Evolutionary conservation across 2,113 vertebrate genomes (phyloP), one percentile per base, ranked within the genome.

Genomic region (Brachyhypopomus gauderio): DNA sequence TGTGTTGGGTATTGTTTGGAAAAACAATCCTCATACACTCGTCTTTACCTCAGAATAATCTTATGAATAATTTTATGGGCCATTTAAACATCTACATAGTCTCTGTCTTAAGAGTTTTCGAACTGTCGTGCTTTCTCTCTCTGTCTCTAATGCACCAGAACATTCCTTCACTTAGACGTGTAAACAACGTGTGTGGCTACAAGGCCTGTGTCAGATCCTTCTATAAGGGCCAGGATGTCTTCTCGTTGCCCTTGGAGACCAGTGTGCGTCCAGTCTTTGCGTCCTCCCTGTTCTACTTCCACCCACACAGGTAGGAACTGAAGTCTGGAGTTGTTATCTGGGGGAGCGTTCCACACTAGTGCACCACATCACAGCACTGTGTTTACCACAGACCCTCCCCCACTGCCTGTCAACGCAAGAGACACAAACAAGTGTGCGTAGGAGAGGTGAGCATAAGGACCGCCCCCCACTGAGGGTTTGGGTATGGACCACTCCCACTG

Each of bases 321-420:
- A 66, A 58, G 45, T 81, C 72, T 75, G 48, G 75, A 81, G 72
- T 75, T 70, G 72, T 75, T 63, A 75, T 52, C 58, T 60, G 64
- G 23, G 25, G 71, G 56, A 67, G 48, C 73, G 59, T 63, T 58
- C 34, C 45, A 69, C 79, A 75, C 72, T 63, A 58, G n/a, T 62
- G 52, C 45, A 75, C 72, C 72, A 81, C 80, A 60, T 67, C 64
- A 23, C 73, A 48, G 34, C 1, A 34, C 72, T 70, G 70, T 70
- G 74, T 80, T 80, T 74, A 80, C 41, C 60, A 73, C 11, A 20
- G 71, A 38, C 71, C 36, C 67, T 67, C 19, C 75, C 67, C 45
- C 45, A n/a, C 60, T 22, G 56, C 27, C 60, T 74, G 20, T 56
- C 41, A 22, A 38, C 56, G 30, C 12, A 66, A 27, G 64, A 66